A percentile compares a stretch with the other conserved stretches of the same genome.
These are phyloP conservation scores for Drosophila navojoa DNA, from an alignment of 1,140 invertebrate genomes.

Conservation along the genomic window DNA sequence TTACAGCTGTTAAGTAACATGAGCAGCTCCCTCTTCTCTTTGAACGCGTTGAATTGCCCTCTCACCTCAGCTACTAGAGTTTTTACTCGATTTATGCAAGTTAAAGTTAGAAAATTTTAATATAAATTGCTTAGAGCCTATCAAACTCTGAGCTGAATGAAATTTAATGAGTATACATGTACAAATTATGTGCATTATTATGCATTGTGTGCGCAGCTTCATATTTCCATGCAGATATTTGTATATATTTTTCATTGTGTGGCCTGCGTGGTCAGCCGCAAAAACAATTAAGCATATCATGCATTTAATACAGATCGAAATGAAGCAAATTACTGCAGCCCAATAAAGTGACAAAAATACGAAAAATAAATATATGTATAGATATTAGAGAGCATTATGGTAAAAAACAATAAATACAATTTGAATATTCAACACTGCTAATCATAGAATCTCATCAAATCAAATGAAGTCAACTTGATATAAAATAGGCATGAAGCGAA, in stretches of 20 bases:
- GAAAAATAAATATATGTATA: not conserved
- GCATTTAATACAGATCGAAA: constrained; percentile 3
- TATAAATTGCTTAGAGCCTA: not conserved
- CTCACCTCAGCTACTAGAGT: too few relatives aligned
- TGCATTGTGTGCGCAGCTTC: not conserved
- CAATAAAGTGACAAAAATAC: not conserved
- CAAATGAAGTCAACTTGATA: too few relatives aligned
- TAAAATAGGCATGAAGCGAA: too few relatives aligned
- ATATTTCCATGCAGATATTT: not conserved
- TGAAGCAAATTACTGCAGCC: not conserved
- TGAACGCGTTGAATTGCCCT: too few relatives aligned
- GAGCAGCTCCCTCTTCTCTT: too few relatives aligned
- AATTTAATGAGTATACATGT: constrained; percentile 2
- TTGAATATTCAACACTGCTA: too few relatives aligned
- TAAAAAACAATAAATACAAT: too few relatives aligned
- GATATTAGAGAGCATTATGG: not conserved
- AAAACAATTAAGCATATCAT: constrained; percentile 7
- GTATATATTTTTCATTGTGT: constrained; percentile 9
- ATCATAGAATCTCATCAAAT: too few relatives aligned
- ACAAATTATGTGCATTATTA: not conserved
- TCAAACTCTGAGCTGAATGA: not conserved
- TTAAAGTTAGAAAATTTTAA: too few relatives aligned
- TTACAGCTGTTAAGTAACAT: too few relatives aligned
- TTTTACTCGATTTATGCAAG: too few relatives aligned
- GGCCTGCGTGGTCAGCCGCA: constrained; percentile 14